phyloP scores from a whole-genome alignment of 2,888 invertebrate species.

The Branchellion lobata region DNA sequence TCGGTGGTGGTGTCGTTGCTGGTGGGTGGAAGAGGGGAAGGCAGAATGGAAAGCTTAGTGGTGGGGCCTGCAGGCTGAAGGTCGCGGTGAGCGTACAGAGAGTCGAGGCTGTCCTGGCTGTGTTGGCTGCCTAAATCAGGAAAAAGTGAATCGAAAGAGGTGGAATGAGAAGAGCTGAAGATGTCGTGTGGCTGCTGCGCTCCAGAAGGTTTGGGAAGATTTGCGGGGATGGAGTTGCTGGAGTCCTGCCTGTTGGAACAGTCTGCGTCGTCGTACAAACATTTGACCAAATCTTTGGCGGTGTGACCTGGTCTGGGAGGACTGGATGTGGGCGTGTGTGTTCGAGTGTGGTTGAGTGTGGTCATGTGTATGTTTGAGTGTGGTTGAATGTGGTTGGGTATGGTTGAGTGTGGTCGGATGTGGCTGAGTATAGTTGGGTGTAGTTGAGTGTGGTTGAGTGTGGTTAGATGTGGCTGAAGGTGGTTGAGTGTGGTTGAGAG shows the following conservation, averaged over 20 bases:
- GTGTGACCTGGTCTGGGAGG: too few relatives aligned
- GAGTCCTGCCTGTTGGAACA: conserved; percentile 16
- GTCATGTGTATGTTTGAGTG: too few relatives aligned
- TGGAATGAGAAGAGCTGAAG: conserved; percentile 15
- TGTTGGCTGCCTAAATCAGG: background rate
- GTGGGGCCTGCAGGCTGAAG: background rate
- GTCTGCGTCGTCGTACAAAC: conserved; percentile 39
- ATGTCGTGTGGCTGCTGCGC: background rate
- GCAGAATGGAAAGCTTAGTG: background rate
- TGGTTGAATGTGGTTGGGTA: too few relatives aligned
- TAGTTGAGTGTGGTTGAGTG: too few relatives aligned
- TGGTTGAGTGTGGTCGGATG: too few relatives aligned
- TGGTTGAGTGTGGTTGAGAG: too few relatives aligned
- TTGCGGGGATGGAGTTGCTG: background rate
- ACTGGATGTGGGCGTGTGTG: too few relatives aligned
- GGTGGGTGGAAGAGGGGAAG: background rate
- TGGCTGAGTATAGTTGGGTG: too few relatives aligned
- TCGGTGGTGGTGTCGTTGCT: background rate
- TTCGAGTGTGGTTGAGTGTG: too few relatives aligned
- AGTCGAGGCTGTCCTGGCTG: background rate
- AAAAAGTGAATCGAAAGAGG: background rate
- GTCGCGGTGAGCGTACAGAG: background rate
- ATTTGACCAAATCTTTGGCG: background rate
- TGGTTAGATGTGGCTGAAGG: too few relatives aligned
- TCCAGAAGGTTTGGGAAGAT: background rate